Evolutionary conservation across 2,113 vertebrate genomes (phyloP).

Genomic region (Pluvialis apricaria): DNA sequence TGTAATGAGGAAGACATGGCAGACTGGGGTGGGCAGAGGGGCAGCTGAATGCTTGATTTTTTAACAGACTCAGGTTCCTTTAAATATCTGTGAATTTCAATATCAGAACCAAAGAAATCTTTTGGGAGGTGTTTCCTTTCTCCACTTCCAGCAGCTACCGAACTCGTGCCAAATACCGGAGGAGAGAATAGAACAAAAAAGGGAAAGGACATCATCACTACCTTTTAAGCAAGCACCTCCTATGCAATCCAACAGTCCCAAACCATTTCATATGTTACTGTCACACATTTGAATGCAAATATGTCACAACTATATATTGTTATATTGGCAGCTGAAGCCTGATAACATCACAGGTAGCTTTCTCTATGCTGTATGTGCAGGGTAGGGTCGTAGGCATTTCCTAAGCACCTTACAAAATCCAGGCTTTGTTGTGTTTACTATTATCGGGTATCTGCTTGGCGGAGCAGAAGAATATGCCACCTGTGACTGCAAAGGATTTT

Average conservation of each 20-base stretch:
- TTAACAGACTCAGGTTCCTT: not conserved
- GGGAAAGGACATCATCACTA: not conserved
- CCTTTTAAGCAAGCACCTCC: not conserved
- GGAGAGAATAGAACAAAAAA: conserved; percentile 8
- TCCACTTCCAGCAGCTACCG: not conserved
- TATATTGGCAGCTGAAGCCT: not conserved
- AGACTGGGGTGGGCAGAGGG: too few species aligned
- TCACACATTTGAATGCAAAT: not conserved
- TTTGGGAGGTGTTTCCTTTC: conserved; percentile 15
- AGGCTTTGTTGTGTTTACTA: not conserved
- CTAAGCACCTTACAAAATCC: not conserved
- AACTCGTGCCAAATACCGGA: not conserved
- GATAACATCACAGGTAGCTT: not conserved
- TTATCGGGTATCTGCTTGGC: not conserved
- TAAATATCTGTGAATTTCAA: not conserved
- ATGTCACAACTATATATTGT: not conserved
- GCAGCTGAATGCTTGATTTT: not conserved
- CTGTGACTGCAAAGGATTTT: not conserved
- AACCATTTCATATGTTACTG: not conserved
- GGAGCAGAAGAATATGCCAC: not conserved
- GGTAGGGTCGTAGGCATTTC: not conserved
- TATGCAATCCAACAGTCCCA: not conserved
- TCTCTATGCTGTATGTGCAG: not conserved
- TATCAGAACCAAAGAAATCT: not conserved
- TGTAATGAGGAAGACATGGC: not conserved